Evolutionary conservation across 2,797 vertebrate genomes (phyloP).

Genomic region (Podarcis lilfordi): DNA sequence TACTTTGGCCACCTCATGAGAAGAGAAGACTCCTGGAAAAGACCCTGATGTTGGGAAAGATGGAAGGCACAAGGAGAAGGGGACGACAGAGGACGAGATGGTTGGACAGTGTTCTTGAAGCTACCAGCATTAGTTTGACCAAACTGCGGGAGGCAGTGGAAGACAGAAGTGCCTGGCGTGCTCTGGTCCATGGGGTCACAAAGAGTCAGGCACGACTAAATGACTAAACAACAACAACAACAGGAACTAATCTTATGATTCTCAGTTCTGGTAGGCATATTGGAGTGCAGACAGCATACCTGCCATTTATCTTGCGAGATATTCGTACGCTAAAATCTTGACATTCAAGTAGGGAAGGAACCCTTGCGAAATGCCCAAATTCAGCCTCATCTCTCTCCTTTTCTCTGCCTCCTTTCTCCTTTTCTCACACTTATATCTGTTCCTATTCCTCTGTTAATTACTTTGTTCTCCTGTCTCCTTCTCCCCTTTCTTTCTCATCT

Average conservation of each 20-base stretch:
- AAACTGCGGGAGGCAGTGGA: too few relatives aligned
- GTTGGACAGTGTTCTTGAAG: too few relatives aligned
- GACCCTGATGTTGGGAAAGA: too few relatives aligned
- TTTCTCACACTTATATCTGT: not conserved
- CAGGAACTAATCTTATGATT: not conserved
- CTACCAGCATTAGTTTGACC: too few relatives aligned
- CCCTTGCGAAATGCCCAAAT: not conserved
- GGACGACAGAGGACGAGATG: too few relatives aligned
- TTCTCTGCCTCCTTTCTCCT: not conserved
- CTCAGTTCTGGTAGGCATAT: not conserved
- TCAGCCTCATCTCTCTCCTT: not conserved
- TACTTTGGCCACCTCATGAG: too few relatives aligned
- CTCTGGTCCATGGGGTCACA: too few relatives aligned
- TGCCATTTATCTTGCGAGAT: not conserved
- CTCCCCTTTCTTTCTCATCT: slow-evolving; percentile 1
- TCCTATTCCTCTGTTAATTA: not conserved
- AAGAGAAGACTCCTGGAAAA: too few relatives aligned
- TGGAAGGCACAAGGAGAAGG: too few relatives aligned
- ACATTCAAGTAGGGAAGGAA: not conserved
- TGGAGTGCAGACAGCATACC: not conserved
- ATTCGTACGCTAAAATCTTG: not conserved
- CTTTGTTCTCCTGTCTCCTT: not conserved
- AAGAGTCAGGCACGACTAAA: too few relatives aligned
- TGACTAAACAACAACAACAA: too few relatives aligned
- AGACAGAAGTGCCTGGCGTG: too few relatives aligned